Conservation (phyloP, 2,888 invertebrate genomes). For the Pimpla rufipes region DNA sequence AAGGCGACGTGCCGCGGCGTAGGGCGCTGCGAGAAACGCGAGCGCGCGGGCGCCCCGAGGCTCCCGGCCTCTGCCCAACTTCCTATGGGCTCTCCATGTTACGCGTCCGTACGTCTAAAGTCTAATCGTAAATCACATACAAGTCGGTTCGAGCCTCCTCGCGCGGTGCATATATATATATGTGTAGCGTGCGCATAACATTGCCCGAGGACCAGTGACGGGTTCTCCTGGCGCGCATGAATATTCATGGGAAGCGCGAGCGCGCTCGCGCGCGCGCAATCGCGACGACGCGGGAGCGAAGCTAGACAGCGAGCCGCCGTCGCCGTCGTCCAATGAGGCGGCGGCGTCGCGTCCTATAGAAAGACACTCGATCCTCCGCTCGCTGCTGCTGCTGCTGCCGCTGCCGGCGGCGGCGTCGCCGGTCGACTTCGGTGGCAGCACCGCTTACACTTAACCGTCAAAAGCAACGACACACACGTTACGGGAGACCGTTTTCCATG, state of each 20-base stretch:
- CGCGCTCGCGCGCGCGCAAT: conserved; percentile 7
- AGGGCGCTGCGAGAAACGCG: background rate
- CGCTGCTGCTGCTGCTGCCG: too few relatives aligned
- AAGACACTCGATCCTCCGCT: conserved; percentile 30
- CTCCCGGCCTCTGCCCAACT: conserved; percentile 14
- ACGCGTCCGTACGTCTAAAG: conserved; percentile 50
- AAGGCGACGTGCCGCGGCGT: conserved; percentile 32
- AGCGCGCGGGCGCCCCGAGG: background rate
- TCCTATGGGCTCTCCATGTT: conserved; percentile 27
- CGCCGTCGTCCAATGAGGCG: conserved; percentile 8
- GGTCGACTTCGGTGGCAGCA: conserved; percentile 20
- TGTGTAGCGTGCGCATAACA: conserved; percentile 16
- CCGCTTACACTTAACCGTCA: conserved; percentile 7
- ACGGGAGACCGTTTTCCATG: background rate
- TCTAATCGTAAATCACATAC: conserved; percentile 61
- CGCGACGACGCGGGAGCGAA: conserved; percentile 25
- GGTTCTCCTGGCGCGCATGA: conserved; percentile 43
- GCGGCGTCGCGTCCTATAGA: conserved; percentile 40
- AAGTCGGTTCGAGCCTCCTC: conserved; percentile 11
- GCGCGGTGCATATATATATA: too few relatives aligned
- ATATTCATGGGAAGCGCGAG: conserved; percentile 62
- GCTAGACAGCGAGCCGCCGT: conserved; percentile 67
- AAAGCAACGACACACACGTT: conserved; percentile 36
- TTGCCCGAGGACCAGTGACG: conserved; percentile 51
- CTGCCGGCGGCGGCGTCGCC: background rate